These are phyloP conservation scores for Magallana angulata DNA, from an alignment of 1,140 invertebrate genomes.

Conservation along the genomic window DNA sequence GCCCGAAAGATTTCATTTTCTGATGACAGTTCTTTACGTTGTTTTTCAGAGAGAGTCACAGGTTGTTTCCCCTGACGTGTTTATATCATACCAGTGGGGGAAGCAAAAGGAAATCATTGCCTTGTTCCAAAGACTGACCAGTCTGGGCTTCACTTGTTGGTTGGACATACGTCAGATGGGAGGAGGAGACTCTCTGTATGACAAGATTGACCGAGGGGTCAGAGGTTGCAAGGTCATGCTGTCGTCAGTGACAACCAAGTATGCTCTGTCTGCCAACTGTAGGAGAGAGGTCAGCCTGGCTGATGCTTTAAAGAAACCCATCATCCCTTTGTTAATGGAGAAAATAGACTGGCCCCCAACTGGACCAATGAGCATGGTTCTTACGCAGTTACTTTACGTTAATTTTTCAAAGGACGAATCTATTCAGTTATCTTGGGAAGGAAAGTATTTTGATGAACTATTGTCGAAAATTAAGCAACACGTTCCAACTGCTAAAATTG, in stretches of 20 bases:
- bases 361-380: slow-evolving; percentile 76
- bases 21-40: not conserved
- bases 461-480: slow-evolving; percentile 57
- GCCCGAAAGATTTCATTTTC: no score
- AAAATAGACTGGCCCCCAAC: slow-evolving; percentile 73
- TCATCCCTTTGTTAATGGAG: slow-evolving; percentile 76
- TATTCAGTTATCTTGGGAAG: slow-evolving; percentile 64
- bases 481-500: slow-evolving; percentile 39
- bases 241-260: slow-evolving; percentile 75
- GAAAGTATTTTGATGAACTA: slow-evolving; percentile 67
- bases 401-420: slow-evolving; percentile 65
- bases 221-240: slow-evolving; percentile 71
- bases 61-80: slow-evolving; percentile 64
- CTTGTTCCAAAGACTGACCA: slow-evolving; percentile 68
- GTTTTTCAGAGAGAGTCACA: not conserved
- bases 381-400: slow-evolving; percentile 74
- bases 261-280: slow-evolving; percentile 75
- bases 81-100: slow-evolving; percentile 78
- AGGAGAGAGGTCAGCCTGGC: slow-evolving; percentile 73
- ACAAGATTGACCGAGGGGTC: slow-evolving; percentile 77
- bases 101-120: slow-evolving; percentile 73
- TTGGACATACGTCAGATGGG: slow-evolving; percentile 79
- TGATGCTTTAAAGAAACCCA: slow-evolving; percentile 74
- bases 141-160: slow-evolving; percentile 73
- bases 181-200: slow-evolving; percentile 77